These are phyloP conservation scores for Acanthiza pusilla DNA, from an alignment of 2,797 vertebrate species.

Conservation along the genomic window DNA sequence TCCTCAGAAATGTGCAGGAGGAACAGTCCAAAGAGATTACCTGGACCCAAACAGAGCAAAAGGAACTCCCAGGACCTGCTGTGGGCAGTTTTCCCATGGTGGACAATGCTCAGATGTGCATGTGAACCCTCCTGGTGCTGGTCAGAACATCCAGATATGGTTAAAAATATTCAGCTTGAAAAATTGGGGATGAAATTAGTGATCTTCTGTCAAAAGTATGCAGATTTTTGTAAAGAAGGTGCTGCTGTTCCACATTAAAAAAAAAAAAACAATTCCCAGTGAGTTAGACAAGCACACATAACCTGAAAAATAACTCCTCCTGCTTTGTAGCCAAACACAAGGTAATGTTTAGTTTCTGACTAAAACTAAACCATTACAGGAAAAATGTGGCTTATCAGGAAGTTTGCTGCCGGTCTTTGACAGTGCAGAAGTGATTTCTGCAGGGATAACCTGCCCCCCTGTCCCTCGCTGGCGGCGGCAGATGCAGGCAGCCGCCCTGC, in stretches of 20 bases:
- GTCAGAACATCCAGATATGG: not conserved
- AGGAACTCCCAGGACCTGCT: rapidly evolving
- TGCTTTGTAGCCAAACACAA: not conserved
- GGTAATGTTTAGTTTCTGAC: constrained; percentile 5
- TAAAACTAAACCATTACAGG: not conserved
- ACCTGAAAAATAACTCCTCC: not conserved
- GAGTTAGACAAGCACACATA: not conserved
- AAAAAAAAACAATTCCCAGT: not conserved
- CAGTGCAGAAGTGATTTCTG: not conserved
- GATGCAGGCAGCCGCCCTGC: not conserved
- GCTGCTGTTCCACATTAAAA: not conserved
- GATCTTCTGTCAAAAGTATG: not conserved
- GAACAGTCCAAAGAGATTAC: not conserved
- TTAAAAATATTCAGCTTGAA: not conserved
- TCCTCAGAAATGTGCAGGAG: not conserved
- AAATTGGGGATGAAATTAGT: not conserved
- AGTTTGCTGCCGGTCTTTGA: not conserved
- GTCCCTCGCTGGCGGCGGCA: not conserved
- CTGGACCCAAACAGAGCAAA: not conserved
- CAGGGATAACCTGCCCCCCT: not conserved
- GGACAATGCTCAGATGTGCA: not conserved
- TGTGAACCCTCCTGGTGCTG: not conserved
- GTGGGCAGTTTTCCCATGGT: rapidly evolving
- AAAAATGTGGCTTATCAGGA: constrained; percentile 17
- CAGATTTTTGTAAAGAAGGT: not conserved